These are phyloP conservation scores for Ceraclea dissimilis DNA, from an alignment of 2,888 invertebrate species.

Conservation along the genomic window DNA sequence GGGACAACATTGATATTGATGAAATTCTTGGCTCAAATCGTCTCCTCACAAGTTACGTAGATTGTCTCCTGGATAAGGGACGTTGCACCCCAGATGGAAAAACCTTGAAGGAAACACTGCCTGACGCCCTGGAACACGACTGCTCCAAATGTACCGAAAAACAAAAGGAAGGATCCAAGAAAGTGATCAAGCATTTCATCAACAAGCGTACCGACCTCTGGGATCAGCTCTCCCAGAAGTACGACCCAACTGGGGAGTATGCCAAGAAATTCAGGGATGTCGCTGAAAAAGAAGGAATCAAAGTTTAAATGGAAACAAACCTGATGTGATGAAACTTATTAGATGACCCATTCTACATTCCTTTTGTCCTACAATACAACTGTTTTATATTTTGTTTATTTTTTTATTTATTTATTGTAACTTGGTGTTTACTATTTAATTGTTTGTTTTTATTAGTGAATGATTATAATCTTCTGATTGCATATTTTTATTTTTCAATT, in stretches of 20 bases:
- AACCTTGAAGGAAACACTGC: constrained; percentile 52
- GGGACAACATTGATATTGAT: constrained; percentile 62
- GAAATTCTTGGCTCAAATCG: constrained; percentile 58
- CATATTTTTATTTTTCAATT: no score
- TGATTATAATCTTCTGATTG: no score
- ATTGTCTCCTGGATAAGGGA: constrained; percentile 57
- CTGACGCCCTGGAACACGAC: constrained; percentile 62
- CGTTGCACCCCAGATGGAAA: constrained; percentile 62
- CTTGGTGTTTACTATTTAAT: no score
- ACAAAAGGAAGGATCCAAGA: constrained; percentile 47
- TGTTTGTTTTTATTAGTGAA: no score
- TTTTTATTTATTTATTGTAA: no score
- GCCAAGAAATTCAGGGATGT: constrained; percentile 12
- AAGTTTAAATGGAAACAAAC: neutral
- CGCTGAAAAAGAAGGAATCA: constrained; percentile 1
- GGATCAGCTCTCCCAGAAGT: constrained; percentile 57
- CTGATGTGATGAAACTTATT: neutral
- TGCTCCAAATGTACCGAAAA: constrained; percentile 61
- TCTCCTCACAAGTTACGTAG: constrained; percentile 58
- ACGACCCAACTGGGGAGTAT: constrained; percentile 52
- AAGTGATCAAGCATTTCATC: constrained; percentile 57
- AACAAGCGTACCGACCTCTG: constrained; percentile 58
- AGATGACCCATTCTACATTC: no score
- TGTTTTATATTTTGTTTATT: no score
- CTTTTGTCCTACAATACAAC: no score